These are phyloP conservation scores for Cataglyphis rosenhaueri DNA, from an alignment of 2,888 invertebrate genomes.

Conservation along the genomic window DNA sequence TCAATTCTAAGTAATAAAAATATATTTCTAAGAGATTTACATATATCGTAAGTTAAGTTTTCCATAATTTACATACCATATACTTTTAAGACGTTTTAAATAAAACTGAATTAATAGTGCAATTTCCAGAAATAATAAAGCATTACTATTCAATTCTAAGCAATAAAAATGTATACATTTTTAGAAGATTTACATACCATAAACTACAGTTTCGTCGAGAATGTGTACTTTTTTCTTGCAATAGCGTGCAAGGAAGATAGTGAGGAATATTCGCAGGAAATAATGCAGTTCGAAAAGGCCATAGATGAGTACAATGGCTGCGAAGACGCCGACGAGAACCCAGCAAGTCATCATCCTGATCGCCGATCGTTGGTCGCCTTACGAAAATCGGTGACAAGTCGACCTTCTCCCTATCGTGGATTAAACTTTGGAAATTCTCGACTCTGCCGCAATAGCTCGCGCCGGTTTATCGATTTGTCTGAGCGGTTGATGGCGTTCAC, in stretches of 20 bases:
- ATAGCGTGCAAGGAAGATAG: slow-evolving; percentile 89
- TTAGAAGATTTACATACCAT: slow-evolving; percentile 87
- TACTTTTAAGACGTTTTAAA: not conserved
- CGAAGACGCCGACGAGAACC: slow-evolving; percentile 83
- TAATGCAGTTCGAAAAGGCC: slow-evolving; percentile 91
- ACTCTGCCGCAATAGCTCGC: slow-evolving; percentile 60
- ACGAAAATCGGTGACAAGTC: not conserved
- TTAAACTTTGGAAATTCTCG: slow-evolving; percentile 68
- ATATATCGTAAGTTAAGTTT: slow-evolving; percentile 87
- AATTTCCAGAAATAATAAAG: not conserved
- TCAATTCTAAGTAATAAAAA: not conserved
- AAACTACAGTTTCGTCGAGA: slow-evolving; percentile 89
- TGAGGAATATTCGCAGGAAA: slow-evolving; percentile 90
- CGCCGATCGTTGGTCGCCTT: not conserved
- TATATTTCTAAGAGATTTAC: slow-evolving; percentile 73
- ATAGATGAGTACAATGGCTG: slow-evolving; percentile 87
- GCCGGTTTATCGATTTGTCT: slow-evolving; percentile 76
- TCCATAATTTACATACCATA: not conserved
- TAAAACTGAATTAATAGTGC: not conserved
- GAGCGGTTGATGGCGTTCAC: slow-evolving; percentile 69
- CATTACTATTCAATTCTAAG: not conserved
- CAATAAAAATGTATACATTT: not conserved
- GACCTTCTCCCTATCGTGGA: slow-evolving; percentile 1
- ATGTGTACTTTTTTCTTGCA: slow-evolving; percentile 89
- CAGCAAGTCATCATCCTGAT: slow-evolving; percentile 79